These are phyloP conservation scores for Agrenia bidenticulata DNA, from an alignment of 2,888 invertebrate species.

Conservation along the genomic window DNA sequence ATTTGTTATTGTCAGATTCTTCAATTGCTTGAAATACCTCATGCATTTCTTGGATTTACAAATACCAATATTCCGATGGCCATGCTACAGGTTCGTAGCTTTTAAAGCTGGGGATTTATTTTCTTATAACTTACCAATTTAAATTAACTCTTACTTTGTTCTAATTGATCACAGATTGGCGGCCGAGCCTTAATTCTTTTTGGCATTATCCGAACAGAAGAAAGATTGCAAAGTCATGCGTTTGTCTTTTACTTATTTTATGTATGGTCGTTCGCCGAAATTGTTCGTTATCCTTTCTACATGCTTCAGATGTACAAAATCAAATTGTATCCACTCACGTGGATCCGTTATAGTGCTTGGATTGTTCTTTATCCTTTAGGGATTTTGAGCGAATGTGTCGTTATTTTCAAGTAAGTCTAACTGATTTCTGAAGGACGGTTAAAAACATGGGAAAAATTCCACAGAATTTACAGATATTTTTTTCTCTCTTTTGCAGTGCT, in stretches of 20 bases:
- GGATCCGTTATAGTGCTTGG: slow-evolving; percentile 85
- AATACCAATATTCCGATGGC: slow-evolving; percentile 73
- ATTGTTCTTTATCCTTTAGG: slow-evolving; percentile 90
- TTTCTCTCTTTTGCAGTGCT: slow-evolving; percentile 60
- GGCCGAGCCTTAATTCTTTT: slow-evolving; percentile 68
- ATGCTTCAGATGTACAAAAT: slow-evolving; percentile 75
- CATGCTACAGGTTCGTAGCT: slow-evolving; percentile 65
- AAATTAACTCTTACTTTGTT: slow-evolving; percentile 17
- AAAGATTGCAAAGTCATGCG: slow-evolving; percentile 81
- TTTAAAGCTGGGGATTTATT: too few relatives aligned
- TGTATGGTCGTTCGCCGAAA: slow-evolving; percentile 78
- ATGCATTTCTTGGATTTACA: slow-evolving; percentile 85
- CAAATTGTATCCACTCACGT: slow-evolving; percentile 74
- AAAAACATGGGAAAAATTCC: neutral
- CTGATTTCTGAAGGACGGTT: too few relatives aligned
- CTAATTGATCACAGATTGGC: slow-evolving; percentile 27
- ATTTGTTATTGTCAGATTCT: slow-evolving; percentile 79
- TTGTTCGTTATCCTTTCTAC: slow-evolving; percentile 88
- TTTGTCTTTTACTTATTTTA: slow-evolving; percentile 84
- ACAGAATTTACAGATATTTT: neutral
- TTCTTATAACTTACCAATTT: too few relatives aligned
- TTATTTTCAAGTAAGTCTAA: slow-evolving; percentile 62
- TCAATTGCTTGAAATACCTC: slow-evolving; percentile 83
- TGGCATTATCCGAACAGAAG: slow-evolving; percentile 78
- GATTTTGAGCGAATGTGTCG: slow-evolving; percentile 79